Conservation (phyloP, 2,888 invertebrate genomes). For the Catocala sponsa region DNA sequence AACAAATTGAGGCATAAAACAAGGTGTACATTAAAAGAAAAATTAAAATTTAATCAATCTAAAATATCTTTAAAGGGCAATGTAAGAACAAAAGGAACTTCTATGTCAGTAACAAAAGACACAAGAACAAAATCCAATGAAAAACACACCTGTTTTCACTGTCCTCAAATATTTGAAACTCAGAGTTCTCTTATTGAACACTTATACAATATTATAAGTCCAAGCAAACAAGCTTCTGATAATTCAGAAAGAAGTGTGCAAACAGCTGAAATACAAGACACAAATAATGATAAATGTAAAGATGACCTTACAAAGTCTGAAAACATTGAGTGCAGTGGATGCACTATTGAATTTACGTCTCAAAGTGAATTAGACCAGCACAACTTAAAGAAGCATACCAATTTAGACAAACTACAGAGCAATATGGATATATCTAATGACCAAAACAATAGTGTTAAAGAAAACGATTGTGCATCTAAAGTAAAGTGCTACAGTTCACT, state of each 20-base stretch:
- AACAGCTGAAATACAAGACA: neutral
- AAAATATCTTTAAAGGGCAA: neutral
- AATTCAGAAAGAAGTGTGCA: neutral
- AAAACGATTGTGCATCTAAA: too few species aligned
- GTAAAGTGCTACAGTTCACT: too few species aligned
- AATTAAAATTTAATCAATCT: neutral
- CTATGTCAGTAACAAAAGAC: conserved; percentile 15
- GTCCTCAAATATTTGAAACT: conserved; percentile 61
- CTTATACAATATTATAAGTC: conserved; percentile 67
- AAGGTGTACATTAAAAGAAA: conserved; percentile 4
- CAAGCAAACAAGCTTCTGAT: conserved; percentile 36
- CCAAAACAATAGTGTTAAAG: too few species aligned
- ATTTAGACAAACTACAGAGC: neutral
- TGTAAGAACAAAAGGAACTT: neutral
- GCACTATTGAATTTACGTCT: conserved; percentile 1
- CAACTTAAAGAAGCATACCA: conserved; percentile 5
- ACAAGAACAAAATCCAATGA: conserved; percentile 13
- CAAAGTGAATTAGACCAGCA: conserved; percentile 17
- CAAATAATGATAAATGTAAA: neutral
- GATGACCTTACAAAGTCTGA: neutral
- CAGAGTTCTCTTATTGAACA: conserved; percentile 70
- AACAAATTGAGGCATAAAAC: neutral
- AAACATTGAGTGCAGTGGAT: neutral
- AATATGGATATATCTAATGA: too few species aligned
- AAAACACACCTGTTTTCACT: conserved; percentile 67